A percentile compares a stretch with the other conserved stretches of the same genome.
phyloP scores from a whole-genome alignment of 1,140 invertebrate species.

The Bathynomus jamesi region DNA sequence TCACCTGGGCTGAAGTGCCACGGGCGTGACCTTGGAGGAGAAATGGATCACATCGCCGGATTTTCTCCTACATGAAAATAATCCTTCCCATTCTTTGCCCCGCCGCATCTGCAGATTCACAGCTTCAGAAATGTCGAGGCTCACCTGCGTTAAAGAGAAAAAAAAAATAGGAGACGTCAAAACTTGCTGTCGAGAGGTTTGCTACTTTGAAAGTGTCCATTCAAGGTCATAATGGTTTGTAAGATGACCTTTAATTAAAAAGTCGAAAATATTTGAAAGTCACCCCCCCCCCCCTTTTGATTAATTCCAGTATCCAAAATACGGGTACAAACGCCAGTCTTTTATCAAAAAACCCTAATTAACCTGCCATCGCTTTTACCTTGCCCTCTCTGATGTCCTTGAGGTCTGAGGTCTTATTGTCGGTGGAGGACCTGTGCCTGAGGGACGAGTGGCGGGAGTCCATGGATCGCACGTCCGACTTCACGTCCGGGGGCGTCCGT shows the following conservation, averaged over 20 bases:
- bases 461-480: no score
- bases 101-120: conserved; percentile 59
- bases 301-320: no score
- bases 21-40: conserved; percentile 63
- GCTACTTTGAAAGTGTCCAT: no score
- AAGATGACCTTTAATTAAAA: no score
- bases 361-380: no score
- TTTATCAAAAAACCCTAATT: no score
- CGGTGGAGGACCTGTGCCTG: neutral
- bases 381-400: neutral
- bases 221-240: no score
- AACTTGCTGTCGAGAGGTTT: no score
- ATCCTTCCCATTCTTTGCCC: conserved; percentile 78
- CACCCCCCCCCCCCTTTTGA: no score
- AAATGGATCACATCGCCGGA: conserved; percentile 69
- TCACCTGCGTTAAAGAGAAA: conserved; percentile 30
- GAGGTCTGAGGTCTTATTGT: neutral
- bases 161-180: no score
- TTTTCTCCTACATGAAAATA: conserved; percentile 69
- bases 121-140: conserved; percentile 52
- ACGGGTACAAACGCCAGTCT: no score
- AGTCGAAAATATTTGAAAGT: no score
- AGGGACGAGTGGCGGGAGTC: neutral
- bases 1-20: conserved; percentile 44
- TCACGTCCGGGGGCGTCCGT: neutral